These are phyloP conservation scores for Chloebia gouldiae DNA, from an alignment of 2,113 vertebrate genomes.

Conservation along the genomic window DNA sequence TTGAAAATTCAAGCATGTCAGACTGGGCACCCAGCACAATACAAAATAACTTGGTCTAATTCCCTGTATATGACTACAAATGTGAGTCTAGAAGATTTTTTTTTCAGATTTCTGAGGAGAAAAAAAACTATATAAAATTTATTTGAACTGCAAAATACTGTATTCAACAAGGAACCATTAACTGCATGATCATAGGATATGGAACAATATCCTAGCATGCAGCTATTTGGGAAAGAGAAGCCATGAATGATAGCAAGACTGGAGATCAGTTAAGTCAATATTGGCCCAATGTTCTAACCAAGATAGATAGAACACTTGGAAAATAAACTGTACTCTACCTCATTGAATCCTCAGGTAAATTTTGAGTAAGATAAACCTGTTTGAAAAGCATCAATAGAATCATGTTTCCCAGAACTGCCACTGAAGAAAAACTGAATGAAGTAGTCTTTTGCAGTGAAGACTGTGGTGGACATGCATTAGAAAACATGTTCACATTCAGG, in stretches of 20 bases:
- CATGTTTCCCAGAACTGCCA: neutral
- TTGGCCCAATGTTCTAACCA: neutral
- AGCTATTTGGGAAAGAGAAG: neutral
- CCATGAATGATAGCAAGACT: neutral
- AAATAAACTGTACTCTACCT: neutral
- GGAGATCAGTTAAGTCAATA: neutral
- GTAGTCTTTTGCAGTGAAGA: neutral
- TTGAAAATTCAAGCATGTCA: neutral
- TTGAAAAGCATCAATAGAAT: neutral
- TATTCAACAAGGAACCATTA: neutral
- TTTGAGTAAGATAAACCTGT: neutral
- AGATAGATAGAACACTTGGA: neutral
- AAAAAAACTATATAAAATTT: neutral
- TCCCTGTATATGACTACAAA: neutral
- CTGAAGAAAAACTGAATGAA: neutral
- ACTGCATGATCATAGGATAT: neutral
- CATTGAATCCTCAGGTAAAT: neutral
- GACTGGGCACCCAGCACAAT: rapidly evolving
- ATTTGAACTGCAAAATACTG: neutral
- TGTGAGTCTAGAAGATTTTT: neutral
- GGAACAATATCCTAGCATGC: neutral
- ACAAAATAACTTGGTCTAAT: neutral
- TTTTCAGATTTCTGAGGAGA: neutral
- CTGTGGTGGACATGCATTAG: neutral
- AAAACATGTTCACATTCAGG: neutral